A percentile compares a stretch with the other conserved stretches of the same genome.
Evolutionary conservation across 2,888 invertebrate species (phyloP).

Genomic region (Diaprepes abbreviatus): DNA sequence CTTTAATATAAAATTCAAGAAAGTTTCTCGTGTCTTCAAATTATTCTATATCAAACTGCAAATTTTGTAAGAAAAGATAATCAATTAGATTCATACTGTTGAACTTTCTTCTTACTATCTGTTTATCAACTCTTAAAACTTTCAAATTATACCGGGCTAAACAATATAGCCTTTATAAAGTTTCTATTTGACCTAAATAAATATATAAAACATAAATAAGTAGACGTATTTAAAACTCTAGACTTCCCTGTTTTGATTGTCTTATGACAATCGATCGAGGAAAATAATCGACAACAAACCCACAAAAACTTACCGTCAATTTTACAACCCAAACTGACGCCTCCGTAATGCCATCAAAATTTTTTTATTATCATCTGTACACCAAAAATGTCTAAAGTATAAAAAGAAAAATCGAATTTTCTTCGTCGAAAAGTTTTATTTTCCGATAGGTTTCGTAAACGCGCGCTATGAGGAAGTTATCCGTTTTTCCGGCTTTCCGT

Average conservation of each 20-base stretch:
- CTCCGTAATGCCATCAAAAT: background rate
- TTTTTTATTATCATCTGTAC: background rate
- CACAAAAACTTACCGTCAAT: background rate
- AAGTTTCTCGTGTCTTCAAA: too few species aligned
- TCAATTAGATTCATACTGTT: too few species aligned
- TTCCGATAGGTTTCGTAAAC: conserved; percentile 8
- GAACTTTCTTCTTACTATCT: too few species aligned
- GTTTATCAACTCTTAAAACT: too few species aligned
- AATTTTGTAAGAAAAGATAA: too few species aligned
- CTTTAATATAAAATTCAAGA: too few species aligned
- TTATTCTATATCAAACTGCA: too few species aligned
- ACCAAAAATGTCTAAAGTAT: background rate
- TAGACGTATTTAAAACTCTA: too few species aligned
- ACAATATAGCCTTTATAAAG: too few species aligned
- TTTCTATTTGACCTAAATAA: too few species aligned
- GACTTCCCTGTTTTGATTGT: background rate
- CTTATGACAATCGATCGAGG: background rate
- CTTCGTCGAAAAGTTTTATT: background rate
- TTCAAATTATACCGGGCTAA: too few species aligned
- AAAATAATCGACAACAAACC: conserved; percentile 2
- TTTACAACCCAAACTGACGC: background rate
- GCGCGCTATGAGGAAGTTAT: background rate
- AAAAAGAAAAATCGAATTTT: background rate
- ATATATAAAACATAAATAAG: background rate
- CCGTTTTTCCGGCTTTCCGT: conserved; percentile 24